Percentiles rank a stretch among this genome's conserved stretches.
Conservation (phyloP, 2,797 vertebrate species). For the Morus bassanus region DNA sequence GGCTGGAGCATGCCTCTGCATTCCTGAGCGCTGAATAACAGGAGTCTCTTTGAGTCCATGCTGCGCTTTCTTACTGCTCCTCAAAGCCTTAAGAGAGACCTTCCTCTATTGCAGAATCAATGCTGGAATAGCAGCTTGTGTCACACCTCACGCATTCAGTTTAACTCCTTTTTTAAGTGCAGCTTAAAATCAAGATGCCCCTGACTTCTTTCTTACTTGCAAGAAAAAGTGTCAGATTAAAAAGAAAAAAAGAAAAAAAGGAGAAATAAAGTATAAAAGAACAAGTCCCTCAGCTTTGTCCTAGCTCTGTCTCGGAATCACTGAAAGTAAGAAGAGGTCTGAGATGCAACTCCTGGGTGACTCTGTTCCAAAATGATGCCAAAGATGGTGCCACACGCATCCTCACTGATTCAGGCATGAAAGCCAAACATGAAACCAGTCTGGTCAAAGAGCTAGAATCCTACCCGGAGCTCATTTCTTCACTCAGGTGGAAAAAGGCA, state of each 20-base stretch:
- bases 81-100: background rate
- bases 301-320: background rate
- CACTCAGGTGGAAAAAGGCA: background rate
- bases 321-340: background rate
- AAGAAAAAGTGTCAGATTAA: background rate
- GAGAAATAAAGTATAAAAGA: background rate
- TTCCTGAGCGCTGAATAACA: slow-evolving; percentile 77
- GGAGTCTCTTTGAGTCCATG: background rate
- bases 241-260: background rate
- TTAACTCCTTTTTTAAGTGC: accelerated
- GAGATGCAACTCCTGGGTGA: background rate
- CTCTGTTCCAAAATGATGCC: background rate
- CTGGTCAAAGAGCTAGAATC: background rate
- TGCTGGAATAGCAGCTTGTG: background rate
- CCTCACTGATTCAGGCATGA: background rate
- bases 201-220: background rate
- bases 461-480: background rate
- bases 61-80: background rate
- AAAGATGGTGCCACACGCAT: background rate
- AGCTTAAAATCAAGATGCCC: background rate
- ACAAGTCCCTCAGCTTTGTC: background rate
- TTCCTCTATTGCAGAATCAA: background rate
- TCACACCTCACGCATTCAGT: accelerated
- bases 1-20: slow-evolving; percentile 70
- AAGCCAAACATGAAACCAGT: background rate